Evolutionary conservation across 2,797 vertebrate species (phyloP).

Genomic region (Lepilemur septentrionalis): DNA sequence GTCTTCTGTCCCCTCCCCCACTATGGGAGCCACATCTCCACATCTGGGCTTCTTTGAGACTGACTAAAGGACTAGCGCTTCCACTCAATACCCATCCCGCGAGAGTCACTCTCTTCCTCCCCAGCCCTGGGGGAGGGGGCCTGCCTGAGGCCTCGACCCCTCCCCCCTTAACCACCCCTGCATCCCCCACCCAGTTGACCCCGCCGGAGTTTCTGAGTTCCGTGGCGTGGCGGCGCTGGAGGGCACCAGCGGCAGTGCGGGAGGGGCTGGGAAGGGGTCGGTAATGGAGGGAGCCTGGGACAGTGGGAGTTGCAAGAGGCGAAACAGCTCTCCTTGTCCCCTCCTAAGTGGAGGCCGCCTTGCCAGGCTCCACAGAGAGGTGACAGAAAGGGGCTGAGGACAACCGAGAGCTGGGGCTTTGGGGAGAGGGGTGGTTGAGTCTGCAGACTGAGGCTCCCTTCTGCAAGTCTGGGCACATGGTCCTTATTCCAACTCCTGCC

Average conservation of each 20-base stretch:
- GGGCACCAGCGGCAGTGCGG: neutral
- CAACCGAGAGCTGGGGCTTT: neutral
- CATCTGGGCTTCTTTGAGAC: neutral
- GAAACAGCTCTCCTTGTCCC: neutral
- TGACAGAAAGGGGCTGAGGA: neutral
- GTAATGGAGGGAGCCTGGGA: neutral
- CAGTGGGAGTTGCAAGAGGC: neutral
- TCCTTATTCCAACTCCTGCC: slow-evolving; percentile 52
- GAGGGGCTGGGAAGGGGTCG: neutral
- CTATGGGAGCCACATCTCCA: neutral
- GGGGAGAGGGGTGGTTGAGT: neutral
- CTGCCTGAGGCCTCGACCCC: slow-evolving; percentile 24
- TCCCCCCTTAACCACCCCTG: neutral
- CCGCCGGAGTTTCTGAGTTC: slow-evolving; percentile 13
- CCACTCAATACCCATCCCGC: neutral
- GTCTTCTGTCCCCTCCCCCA: slow-evolving; percentile 47
- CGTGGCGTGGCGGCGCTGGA: neutral
- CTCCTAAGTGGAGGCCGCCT: neutral
- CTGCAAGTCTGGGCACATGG: slow-evolving; percentile 42
- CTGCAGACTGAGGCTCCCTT: neutral
- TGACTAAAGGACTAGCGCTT: neutral
- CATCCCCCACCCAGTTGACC: neutral
- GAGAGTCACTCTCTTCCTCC: neutral
- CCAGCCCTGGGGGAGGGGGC: neutral
- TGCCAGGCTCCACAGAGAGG: neutral